Conservation (phyloP, 2,888 invertebrate genomes). For the Cecidostiba fungosa region DNA sequence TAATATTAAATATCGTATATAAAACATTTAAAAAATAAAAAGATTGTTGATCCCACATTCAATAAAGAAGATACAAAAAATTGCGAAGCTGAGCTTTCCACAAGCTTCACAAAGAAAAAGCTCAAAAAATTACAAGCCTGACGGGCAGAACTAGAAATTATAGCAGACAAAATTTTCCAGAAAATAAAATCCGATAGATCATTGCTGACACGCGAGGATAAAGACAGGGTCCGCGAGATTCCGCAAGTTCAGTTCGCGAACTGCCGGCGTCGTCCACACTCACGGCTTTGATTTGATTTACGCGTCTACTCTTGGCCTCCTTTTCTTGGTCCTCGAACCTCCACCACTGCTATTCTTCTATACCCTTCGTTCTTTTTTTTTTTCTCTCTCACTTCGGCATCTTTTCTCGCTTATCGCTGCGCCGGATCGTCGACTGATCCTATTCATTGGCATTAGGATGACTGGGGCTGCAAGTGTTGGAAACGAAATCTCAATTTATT, state of each 20-base stretch:
- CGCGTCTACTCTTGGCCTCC: neutral
- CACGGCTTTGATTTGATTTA: constrained; percentile 6
- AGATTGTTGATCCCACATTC: too few relatives aligned
- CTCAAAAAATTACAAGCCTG: too few relatives aligned
- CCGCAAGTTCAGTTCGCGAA: neutral
- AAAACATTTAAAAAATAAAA: too few relatives aligned
- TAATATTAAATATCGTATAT: too few relatives aligned
- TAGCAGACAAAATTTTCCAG: neutral
- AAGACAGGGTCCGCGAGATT: neutral
- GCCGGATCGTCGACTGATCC: neutral
- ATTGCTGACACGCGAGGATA: neutral
- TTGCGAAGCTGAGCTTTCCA: too few relatives aligned
- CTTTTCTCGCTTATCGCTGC: neutral
- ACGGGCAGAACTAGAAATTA: neutral
- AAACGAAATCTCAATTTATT: neutral
- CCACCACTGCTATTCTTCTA: neutral
- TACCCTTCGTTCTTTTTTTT: neutral
- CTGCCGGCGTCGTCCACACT: neutral
- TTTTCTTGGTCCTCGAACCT: neutral
- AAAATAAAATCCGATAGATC: neutral
- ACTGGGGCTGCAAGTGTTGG: neutral
- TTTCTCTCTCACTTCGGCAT: neutral
- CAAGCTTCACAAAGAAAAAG: too few relatives aligned
- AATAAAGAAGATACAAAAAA: too few relatives aligned
- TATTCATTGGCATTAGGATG: neutral